A percentile compares a stretch with the other conserved stretches of the same genome.
Conservation (phyloP, 2,888 invertebrate genomes). For the Aleiodes testaceus region DNA sequence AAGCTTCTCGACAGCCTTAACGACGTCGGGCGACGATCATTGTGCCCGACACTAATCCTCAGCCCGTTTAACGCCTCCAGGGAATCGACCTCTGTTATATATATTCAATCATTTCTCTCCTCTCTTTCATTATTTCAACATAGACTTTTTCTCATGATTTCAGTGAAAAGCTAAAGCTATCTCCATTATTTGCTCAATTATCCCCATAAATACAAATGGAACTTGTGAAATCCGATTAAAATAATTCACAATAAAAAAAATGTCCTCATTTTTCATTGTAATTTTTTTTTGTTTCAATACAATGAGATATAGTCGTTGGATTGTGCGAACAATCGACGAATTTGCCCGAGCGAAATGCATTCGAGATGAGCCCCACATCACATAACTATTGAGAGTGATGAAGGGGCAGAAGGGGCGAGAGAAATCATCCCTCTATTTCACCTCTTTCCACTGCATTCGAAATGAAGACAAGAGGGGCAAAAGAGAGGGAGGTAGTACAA, state of each 20-base stretch:
- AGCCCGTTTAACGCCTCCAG: slow-evolving; percentile 46
- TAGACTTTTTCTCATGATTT: too few relatives aligned
- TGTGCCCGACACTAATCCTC: slow-evolving; percentile 49
- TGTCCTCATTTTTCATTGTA: too few relatives aligned
- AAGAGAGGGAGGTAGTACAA: neutral
- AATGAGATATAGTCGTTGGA: neutral
- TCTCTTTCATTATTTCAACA: slow-evolving; percentile 29
- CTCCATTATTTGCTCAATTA: too few relatives aligned
- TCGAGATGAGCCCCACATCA: slow-evolving; percentile 35
- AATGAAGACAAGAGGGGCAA: too few relatives aligned
- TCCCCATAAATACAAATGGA: too few relatives aligned
- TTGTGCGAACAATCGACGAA: slow-evolving; percentile 38
- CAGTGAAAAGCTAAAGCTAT: too few relatives aligned
- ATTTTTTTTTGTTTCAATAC: neutral
- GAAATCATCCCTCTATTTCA: too few relatives aligned
- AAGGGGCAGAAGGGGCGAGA: too few relatives aligned
- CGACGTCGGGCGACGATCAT: slow-evolving; percentile 55
- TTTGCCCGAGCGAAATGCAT: slow-evolving; percentile 38
- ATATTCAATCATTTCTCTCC: slow-evolving; percentile 13
- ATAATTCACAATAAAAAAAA: too few relatives aligned
- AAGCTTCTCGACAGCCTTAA: slow-evolving; percentile 58
- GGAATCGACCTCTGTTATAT: slow-evolving; percentile 38
- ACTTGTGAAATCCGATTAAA: slow-evolving; percentile 1
- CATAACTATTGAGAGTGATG: neutral
- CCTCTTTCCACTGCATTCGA: too few relatives aligned